Percentiles rank a stretch among this genome's conserved stretches.
These are phyloP conservation scores for Scolopax rusticola DNA, from an alignment of 2,797 vertebrate genomes.

Conservation along the genomic window DNA sequence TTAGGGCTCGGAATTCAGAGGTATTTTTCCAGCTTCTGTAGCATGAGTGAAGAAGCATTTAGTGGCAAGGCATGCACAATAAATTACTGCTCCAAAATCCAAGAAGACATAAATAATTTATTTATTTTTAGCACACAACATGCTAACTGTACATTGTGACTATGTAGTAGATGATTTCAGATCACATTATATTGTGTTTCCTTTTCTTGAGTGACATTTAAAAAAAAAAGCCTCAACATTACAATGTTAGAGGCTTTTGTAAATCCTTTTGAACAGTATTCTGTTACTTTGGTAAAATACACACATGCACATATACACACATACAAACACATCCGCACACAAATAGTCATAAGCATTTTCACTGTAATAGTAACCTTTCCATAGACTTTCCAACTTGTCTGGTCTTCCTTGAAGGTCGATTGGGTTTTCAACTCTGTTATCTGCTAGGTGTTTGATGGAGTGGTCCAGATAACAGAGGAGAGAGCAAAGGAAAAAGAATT, in stretches of 20 bases:
- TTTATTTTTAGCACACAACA: neutral
- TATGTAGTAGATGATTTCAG: neutral
- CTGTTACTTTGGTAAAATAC: slow-evolving; percentile 49
- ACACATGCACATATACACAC: neutral
- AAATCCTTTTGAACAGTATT: slow-evolving; percentile 60
- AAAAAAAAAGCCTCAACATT: neutral
- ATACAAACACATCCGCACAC: neutral
- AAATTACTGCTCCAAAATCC: neutral
- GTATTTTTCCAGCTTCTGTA: neutral
- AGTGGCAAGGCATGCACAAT: neutral
- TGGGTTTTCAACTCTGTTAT: slow-evolving; percentile 93
- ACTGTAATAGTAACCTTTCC: slow-evolving; percentile 76
- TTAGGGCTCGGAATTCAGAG: neutral
- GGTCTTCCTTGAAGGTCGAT: slow-evolving; percentile 89
- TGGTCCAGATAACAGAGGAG: slow-evolving; percentile 90
- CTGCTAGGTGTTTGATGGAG: slow-evolving; percentile 90
- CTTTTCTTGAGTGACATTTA: neutral
- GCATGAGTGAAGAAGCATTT: neutral
- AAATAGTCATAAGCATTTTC: slow-evolving; percentile 59
- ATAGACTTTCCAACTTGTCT: slow-evolving; percentile 81
- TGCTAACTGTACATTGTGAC: neutral
- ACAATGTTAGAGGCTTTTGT: slow-evolving; percentile 14
- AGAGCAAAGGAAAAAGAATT: slow-evolving; percentile 85
- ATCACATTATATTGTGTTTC: neutral
- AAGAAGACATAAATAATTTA: neutral